These are phyloP conservation scores for Yponomeuta malinellus DNA, from an alignment of 2,888 invertebrate species.

Conservation along the genomic window DNA sequence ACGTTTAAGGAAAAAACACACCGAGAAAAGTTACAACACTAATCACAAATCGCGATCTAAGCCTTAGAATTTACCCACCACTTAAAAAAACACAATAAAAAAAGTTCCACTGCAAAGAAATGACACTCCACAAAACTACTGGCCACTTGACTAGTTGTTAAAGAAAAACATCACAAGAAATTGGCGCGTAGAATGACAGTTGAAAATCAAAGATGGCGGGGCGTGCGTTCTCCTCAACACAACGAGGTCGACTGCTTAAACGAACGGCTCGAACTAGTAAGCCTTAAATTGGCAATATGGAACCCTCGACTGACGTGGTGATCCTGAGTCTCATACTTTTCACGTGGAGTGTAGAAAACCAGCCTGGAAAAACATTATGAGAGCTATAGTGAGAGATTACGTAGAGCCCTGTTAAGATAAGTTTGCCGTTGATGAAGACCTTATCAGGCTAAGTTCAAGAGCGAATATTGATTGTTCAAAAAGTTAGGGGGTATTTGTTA, in stretches of 20 bases:
- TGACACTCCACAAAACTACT: background rate
- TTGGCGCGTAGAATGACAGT: conserved; percentile 54
- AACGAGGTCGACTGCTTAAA: conserved; percentile 63
- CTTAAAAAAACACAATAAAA: background rate
- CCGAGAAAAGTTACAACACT: conserved; percentile 31
- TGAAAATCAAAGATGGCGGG: conserved; percentile 43
- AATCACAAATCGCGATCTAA: conserved; percentile 33
- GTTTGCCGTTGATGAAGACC: background rate
- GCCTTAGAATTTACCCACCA: conserved; percentile 15
- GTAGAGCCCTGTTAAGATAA: background rate
- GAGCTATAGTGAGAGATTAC: background rate
- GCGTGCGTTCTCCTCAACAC: conserved; percentile 43
- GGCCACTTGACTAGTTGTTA: conserved; percentile 5
- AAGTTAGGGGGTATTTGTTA: background rate
- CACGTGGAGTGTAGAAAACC: background rate
- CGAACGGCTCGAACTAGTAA: conserved; percentile 32
- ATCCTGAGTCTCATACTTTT: background rate
- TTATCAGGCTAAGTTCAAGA: background rate
- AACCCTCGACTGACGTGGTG: conserved; percentile 19
- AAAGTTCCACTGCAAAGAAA: background rate
- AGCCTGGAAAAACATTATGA: no score
- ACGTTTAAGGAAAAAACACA: conserved; percentile 26
- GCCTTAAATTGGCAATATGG: conserved; percentile 35
- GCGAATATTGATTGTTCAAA: background rate
- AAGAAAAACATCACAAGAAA: conserved; percentile 25